Percentiles rank a stretch among this genome's conserved stretches.
Conservation (phyloP, 2,113 vertebrate genomes). For the Prunella himalayana region DNA sequence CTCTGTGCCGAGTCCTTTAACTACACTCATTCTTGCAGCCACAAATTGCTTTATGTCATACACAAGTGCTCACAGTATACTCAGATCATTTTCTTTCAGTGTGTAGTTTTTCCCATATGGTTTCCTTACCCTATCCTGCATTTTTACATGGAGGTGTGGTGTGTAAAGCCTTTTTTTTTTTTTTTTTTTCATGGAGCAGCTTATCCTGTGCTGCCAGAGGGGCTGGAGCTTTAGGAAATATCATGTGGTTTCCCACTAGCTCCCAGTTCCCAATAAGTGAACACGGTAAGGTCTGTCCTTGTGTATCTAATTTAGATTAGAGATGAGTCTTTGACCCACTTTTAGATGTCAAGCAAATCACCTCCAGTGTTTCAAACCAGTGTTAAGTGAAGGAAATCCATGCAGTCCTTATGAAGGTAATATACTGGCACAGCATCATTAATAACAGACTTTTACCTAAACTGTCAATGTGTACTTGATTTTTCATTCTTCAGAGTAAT, state of each 20-base stretch:
- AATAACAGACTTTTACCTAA: not conserved
- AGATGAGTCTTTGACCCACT: not conserved
- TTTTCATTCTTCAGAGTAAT: not conserved
- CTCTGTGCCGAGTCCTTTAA: not conserved
- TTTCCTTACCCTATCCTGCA: not conserved
- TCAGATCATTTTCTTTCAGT: not conserved
- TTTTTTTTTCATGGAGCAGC: not conserved
- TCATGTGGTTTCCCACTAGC: not conserved
- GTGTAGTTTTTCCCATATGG: not conserved
- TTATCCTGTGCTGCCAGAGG: accelerated
- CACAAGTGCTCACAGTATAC: not conserved
- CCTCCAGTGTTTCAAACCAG: not conserved
- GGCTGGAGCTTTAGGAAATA: not conserved
- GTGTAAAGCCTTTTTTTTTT: not conserved
- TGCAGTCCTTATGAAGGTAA: not conserved
- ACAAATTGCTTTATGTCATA: not conserved
- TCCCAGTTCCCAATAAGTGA: not conserved
- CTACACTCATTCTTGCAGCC: not conserved
- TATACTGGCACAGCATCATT: not conserved
- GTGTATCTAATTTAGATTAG: not conserved
- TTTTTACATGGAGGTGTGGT: not conserved
- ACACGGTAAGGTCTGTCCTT: not conserved
- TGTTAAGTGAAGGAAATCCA: not conserved
- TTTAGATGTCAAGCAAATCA: not conserved
- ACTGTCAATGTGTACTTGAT: not conserved